These are phyloP conservation scores for Drosophila leonis DNA, from an alignment of 2,888 invertebrate species.

Conservation along the genomic window DNA sequence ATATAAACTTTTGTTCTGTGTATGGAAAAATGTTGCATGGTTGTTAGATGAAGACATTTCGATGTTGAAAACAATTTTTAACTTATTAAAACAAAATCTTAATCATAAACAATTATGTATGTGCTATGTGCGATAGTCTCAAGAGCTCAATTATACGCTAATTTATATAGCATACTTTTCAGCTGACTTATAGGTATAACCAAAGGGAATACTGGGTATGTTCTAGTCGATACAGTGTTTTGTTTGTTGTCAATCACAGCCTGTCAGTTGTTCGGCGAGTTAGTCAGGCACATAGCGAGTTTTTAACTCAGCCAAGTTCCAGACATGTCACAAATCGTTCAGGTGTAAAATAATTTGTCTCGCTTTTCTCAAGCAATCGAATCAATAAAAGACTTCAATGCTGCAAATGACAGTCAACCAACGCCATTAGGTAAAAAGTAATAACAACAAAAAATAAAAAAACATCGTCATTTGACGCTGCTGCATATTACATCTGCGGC, in stretches of 20 bases:
- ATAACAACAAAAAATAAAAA: slow-evolving; percentile 19
- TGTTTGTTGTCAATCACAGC: slow-evolving; percentile 47
- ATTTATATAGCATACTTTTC: slow-evolving; percentile 11
- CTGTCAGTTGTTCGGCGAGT: slow-evolving; percentile 26
- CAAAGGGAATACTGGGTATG: slow-evolving; percentile 5
- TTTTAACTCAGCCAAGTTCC: slow-evolving; percentile 45
- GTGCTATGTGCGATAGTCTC: too few relatives aligned
- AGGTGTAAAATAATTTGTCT: slow-evolving; percentile 76
- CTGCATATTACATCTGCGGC: slow-evolving; percentile 39
- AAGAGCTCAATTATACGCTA: not conserved
- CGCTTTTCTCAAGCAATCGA: slow-evolving; percentile 63
- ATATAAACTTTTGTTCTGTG: too few relatives aligned
- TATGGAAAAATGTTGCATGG: too few relatives aligned
- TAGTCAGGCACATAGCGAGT: slow-evolving; percentile 24
- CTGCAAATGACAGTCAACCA: slow-evolving; percentile 45
- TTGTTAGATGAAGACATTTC: not conserved
- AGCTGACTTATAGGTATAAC: not conserved
- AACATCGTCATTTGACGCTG: slow-evolving; percentile 44
- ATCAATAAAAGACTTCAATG: slow-evolving; percentile 50
- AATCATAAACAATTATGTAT: too few relatives aligned
- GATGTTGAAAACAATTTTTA: not conserved
- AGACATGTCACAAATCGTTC: slow-evolving; percentile 72
- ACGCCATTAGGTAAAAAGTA: slow-evolving; percentile 4
- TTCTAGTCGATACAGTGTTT: slow-evolving; percentile 3
- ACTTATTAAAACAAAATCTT: not conserved